Percentiles rank a stretch among this genome's conserved stretches.
These are phyloP conservation scores for Dynastes grantii DNA, from an alignment of 2,888 invertebrate species.

Conservation along the genomic window DNA sequence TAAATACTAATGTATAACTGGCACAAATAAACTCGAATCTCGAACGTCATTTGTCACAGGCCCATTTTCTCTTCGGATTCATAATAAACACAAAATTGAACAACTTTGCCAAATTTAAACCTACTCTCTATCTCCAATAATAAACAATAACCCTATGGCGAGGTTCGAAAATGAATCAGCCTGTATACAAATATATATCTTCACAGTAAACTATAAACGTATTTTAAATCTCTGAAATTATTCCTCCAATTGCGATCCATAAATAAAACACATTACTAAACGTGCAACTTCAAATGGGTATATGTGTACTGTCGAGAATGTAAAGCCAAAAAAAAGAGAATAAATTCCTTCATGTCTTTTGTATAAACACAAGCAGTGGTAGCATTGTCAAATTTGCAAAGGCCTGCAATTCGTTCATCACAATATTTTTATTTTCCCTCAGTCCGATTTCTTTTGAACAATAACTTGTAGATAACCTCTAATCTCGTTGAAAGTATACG, in stretches of 20 bases:
- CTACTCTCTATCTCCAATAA: too few species aligned
- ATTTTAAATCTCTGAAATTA: not conserved
- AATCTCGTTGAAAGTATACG: not conserved
- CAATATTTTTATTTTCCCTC: not conserved
- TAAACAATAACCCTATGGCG: too few species aligned
- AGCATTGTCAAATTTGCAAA: constrained; percentile 9
- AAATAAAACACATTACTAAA: not conserved
- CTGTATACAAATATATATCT: too few species aligned
- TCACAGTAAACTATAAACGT: not conserved
- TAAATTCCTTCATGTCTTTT: not conserved
- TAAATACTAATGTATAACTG: too few species aligned
- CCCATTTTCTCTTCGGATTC: too few species aligned
- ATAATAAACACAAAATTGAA: too few species aligned
- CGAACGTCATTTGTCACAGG: too few species aligned
- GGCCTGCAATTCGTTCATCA: not conserved
- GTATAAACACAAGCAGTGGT: not conserved
- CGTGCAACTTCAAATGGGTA: not conserved
- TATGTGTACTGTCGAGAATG: not conserved
- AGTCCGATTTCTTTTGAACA: not conserved
- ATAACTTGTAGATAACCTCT: constrained; percentile 5
- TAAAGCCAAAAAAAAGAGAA: not conserved
- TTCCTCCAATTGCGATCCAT: not conserved
- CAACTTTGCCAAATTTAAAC: too few species aligned
- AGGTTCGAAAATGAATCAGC: too few species aligned
- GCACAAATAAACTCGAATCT: too few species aligned